These are phyloP conservation scores for Sphaeramia orbicularis DNA, from an alignment of 2,797 vertebrate genomes.

Conservation along the genomic window DNA sequence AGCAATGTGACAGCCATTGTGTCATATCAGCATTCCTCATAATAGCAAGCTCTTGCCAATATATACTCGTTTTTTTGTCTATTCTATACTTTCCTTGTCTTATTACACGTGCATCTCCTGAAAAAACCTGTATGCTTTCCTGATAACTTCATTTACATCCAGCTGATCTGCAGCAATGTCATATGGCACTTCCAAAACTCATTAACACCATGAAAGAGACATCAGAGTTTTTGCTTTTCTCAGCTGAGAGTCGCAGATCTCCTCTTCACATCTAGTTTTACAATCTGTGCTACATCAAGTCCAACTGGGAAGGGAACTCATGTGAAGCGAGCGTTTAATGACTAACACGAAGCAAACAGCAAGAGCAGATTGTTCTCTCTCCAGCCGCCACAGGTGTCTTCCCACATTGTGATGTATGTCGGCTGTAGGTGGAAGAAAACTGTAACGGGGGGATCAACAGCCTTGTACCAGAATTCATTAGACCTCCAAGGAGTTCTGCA, in stretches of 20 bases:
- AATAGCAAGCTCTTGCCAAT: constrained; percentile 1
- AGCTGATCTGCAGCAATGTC: constrained; percentile 37
- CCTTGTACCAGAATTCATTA: constrained; percentile 10
- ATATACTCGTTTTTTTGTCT: not conserved
- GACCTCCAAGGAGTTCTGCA: not conserved
- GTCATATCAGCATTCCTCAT: constrained; percentile 28
- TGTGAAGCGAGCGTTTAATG: constrained; percentile 39
- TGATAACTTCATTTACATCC: constrained; percentile 37
- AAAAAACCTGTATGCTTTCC: constrained; percentile 1
- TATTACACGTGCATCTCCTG: constrained; percentile 1
- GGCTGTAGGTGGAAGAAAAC: constrained; percentile 26
- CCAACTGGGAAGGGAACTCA: constrained; percentile 40
- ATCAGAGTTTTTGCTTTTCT: constrained; percentile 26
- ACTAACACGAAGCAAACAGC: constrained; percentile 9
- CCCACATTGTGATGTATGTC: constrained; percentile 28
- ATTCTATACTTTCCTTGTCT: not conserved
- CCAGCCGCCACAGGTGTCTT: constrained; percentile 51
- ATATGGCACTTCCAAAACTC: constrained; percentile 19
- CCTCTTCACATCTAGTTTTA: constrained; percentile 30
- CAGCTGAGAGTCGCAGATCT: constrained; percentile 1
- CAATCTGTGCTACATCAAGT: constrained; percentile 33
- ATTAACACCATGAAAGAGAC: constrained; percentile 43
- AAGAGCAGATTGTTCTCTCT: constrained; percentile 44
- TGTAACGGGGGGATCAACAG: constrained; percentile 10
- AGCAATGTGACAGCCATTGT: constrained; percentile 5